Conservation (phyloP, 2,113 vertebrate genomes). For the Oceanites oceanicus region DNA sequence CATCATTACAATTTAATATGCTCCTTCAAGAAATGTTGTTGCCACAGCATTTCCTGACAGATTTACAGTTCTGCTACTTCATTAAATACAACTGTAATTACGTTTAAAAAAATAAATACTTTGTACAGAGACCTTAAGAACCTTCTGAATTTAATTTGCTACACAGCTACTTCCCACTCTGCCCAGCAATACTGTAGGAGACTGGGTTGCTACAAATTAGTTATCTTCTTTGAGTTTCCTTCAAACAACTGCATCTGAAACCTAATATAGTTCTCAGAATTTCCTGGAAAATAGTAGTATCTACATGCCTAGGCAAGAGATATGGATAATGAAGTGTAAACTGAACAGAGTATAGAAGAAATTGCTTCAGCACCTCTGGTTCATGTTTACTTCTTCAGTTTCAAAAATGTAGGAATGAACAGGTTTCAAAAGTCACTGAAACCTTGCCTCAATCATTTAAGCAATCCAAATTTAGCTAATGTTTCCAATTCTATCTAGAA, state of each 20-base stretch:
- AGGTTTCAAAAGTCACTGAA: background rate
- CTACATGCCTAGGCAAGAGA: background rate
- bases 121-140: background rate
- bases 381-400: background rate
- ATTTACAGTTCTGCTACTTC: conserved; percentile 22
- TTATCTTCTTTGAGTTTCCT: background rate
- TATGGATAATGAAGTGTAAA: background rate
- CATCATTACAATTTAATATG: conserved; percentile 56
- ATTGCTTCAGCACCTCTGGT: background rate
- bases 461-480: background rate
- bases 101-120: background rate
- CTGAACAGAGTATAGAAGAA: background rate
- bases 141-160: background rate
- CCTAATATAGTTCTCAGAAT: background rate
- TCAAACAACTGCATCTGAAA: background rate
- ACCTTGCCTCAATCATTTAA: background rate
- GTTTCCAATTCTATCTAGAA: background rate
- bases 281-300: background rate
- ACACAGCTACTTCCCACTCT: background rate
- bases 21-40: conserved; percentile 36
- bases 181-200: background rate
- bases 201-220: background rate
- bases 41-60: conserved; percentile 21
- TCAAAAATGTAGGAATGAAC: background rate
- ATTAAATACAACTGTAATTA: conserved; percentile 25